phyloP scores from a whole-genome alignment of 2,113 vertebrate species.

The Grammomys dolichurus region DNA sequence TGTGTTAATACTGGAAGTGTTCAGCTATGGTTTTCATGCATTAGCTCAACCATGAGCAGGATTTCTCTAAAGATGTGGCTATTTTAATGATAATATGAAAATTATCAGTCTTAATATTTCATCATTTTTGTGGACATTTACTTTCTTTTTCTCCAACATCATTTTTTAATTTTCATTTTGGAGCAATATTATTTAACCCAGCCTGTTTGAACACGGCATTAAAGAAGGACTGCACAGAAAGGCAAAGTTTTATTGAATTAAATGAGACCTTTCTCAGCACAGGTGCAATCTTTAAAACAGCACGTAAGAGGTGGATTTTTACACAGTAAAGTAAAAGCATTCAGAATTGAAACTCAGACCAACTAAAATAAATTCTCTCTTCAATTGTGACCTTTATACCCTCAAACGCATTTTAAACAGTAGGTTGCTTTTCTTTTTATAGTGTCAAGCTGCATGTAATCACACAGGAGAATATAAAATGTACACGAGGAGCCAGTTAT shows the following conservation, averaged over 20 bases:
- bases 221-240: slow-evolving; percentile 74
- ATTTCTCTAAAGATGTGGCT: not conserved
- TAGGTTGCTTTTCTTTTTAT: slow-evolving; percentile 78
- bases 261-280: slow-evolving; percentile 77
- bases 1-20: not conserved
- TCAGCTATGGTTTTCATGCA: not conserved
- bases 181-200: slow-evolving; percentile 72
- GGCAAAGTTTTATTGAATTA: slow-evolving; percentile 79
- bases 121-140: slow-evolving; percentile 28
- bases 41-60: not conserved
- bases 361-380: slow-evolving; percentile 80
- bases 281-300: slow-evolving; percentile 82
- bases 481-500: slow-evolving; percentile 45
- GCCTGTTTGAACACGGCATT: slow-evolving; percentile 64
- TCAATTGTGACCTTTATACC: slow-evolving; percentile 73
- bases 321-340: slow-evolving; percentile 77
- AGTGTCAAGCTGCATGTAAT: slow-evolving; percentile 55
- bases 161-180: slow-evolving; percentile 69
- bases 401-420: slow-evolving; percentile 81
- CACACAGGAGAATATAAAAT: slow-evolving; percentile 65
- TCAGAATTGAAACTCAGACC: slow-evolving; percentile 77
- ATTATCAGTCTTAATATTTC: slow-evolving; percentile 6
- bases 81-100: slow-evolving; percentile 22
- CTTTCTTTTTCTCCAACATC: slow-evolving; percentile 56
- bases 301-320: slow-evolving; percentile 72